phyloP scores from a whole-genome alignment of 1,140 invertebrate species.

The Drosophila watanabei region DNA sequence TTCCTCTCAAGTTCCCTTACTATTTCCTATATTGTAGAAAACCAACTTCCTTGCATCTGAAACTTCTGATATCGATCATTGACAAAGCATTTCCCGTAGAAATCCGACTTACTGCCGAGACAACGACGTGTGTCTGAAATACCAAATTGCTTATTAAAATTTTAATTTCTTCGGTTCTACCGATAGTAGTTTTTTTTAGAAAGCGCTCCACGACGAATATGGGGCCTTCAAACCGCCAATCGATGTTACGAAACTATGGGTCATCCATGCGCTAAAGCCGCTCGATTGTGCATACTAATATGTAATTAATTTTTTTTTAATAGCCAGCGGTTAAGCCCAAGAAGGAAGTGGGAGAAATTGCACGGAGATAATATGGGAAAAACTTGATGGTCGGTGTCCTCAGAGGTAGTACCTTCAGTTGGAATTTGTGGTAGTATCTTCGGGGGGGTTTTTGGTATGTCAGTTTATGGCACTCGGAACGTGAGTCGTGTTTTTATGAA shows the following conservation, averaged over 20 bases:
- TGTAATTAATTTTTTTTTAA: constrained; percentile 52
- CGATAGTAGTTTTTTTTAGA: constrained; percentile 39
- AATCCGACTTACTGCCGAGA: constrained; percentile 8
- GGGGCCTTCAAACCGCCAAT: constrained; percentile 51
- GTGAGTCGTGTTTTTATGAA: constrained; percentile 70
- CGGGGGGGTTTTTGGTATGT: constrained; percentile 45
- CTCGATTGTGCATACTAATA: constrained; percentile 66
- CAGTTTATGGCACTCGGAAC: constrained; percentile 67
- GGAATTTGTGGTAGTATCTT: constrained; percentile 15
- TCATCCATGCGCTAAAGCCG: constrained; percentile 44
- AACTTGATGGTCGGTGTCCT: constrained; percentile 25
- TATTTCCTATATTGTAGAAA: not conserved
- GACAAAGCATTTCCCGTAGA: constrained; percentile 49
- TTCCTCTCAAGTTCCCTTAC: not conserved
- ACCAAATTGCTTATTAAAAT: constrained; percentile 71
- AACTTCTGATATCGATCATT: constrained; percentile 13
- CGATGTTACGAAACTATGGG: constrained; percentile 70
- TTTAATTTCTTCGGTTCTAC: constrained; percentile 56
- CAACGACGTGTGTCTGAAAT: constrained; percentile 57
- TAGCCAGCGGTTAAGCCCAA: constrained; percentile 17
- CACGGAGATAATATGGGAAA: not conserved
- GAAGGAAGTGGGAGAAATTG: constrained; percentile 63
- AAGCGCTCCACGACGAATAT: constrained; percentile 41
- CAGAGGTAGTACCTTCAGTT: constrained; percentile 20
- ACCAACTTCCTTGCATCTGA: constrained; percentile 22